Conservation (phyloP, 2,888 invertebrate genomes). For the Drosophila histrio region DNA sequence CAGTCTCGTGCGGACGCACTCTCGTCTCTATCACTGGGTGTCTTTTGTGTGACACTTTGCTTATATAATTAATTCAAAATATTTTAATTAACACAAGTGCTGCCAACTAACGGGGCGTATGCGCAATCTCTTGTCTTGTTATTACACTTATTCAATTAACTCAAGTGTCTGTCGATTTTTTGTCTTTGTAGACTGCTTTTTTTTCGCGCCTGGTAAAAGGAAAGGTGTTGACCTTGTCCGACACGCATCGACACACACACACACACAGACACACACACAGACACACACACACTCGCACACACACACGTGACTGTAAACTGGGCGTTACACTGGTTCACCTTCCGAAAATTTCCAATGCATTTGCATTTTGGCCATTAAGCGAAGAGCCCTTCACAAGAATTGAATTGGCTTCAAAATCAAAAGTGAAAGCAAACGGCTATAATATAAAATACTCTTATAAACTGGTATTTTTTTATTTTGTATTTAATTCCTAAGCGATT, state of each 20-base stretch:
- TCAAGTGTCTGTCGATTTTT: constrained; percentile 33
- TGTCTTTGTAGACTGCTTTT: constrained; percentile 9
- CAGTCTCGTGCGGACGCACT: background rate
- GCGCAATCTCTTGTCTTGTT: constrained; percentile 64
- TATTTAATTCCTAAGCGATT: constrained; percentile 10
- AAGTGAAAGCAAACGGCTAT: constrained; percentile 30
- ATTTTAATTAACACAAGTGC: constrained; percentile 74
- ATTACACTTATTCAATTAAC: constrained; percentile 70
- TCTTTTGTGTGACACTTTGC: constrained; percentile 44
- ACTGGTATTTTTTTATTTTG: background rate
- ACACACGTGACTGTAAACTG: constrained; percentile 28
- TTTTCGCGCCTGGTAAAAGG: constrained; percentile 54
- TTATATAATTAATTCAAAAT: constrained; percentile 66
- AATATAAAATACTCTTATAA: background rate
- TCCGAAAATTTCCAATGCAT: constrained; percentile 59
- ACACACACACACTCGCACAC: constrained; percentile 16
- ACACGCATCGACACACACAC: constrained; percentile 37
- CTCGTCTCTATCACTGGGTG: background rate
- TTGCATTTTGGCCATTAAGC: constrained; percentile 35
- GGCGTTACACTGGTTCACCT: constrained; percentile 66
- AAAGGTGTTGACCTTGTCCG: constrained; percentile 78
- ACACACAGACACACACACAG: constrained; percentile 26
- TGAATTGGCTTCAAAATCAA: constrained; percentile 10
- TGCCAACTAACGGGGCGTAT: constrained; percentile 60
- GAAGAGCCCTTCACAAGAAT: constrained; percentile 63